Evolutionary conservation across 1,140 invertebrate genomes (phyloP).

Genomic region (Pristionchus pacificus): DNA sequence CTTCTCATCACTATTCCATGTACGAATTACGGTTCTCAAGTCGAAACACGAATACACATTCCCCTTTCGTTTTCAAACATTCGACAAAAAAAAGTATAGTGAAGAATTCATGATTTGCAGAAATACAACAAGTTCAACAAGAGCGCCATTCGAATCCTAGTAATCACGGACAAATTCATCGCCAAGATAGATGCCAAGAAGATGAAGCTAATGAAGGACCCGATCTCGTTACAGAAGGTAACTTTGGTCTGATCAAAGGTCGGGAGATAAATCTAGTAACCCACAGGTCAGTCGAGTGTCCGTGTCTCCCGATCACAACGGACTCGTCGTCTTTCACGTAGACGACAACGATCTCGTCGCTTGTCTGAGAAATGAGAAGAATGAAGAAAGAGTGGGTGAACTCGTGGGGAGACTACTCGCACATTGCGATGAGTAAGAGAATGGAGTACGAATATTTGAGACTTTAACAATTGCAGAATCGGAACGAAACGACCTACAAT

Average conservation of each 20-base stretch:
- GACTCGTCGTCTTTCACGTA: conserved; percentile 82
- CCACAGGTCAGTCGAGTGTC: conserved; percentile 73
- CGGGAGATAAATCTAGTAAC: conserved; percentile 9
- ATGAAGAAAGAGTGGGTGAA: conserved; percentile 71
- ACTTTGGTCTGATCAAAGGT: conserved; percentile 3
- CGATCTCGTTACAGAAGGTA: conserved; percentile 74
- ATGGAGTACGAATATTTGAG: conserved; percentile 12
- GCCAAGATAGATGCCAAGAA: conserved; percentile 80
- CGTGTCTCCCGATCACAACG: conserved; percentile 76
- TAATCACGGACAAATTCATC: conserved; percentile 80
- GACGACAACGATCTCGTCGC: conserved; percentile 85
- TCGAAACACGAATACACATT: neutral
- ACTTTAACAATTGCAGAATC: conserved; percentile 15
- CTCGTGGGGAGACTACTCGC: conserved; percentile 72
- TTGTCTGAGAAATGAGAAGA: conserved; percentile 65
- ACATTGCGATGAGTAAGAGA: conserved; percentile 35
- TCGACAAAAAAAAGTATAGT: too few species aligned
- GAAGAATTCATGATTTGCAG: too few species aligned
- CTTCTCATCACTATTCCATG: conserved; percentile 35
- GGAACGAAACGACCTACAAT: conserved; percentile 22
- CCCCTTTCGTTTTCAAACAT: too few species aligned
- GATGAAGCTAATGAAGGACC: conserved; percentile 81
- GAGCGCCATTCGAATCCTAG: conserved; percentile 76
- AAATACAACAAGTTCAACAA: conserved; percentile 75
- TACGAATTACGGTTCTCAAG: neutral